phyloP scores from a whole-genome alignment of 2,888 invertebrate genomes.

The Lasioglossum morio region DNA sequence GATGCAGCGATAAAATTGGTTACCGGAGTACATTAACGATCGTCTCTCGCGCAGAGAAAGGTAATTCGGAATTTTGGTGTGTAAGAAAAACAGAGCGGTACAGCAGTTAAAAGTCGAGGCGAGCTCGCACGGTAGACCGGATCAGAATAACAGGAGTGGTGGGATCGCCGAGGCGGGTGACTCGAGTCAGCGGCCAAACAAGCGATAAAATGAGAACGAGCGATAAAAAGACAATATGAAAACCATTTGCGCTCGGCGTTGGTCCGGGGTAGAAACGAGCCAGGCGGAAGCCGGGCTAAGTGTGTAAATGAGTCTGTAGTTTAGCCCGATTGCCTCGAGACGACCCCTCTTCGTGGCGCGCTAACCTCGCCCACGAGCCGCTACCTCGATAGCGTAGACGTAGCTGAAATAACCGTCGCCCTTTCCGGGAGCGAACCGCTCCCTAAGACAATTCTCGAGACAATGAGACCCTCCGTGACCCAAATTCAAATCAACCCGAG shows the following conservation, averaged over 20 bases:
- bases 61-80: background rate
- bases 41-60: background rate
- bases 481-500: conserved; percentile 68
- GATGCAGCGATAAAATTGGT: background rate
- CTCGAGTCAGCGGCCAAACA: conserved; percentile 78
- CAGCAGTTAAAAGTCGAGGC: background rate
- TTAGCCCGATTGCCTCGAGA: conserved; percentile 82
- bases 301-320: conserved; percentile 84
- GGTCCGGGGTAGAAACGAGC: conserved; percentile 74
- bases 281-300: conserved; percentile 77
- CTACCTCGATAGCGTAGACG: conserved; percentile 63
- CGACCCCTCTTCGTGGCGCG: conserved; percentile 78
- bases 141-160: conserved; percentile 36
- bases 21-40: background rate
- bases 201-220: conserved; percentile 84
- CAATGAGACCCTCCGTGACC: conserved; percentile 66
- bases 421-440: conserved; percentile 60
- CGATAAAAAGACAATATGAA: conserved; percentile 85
- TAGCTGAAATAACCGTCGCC: conserved; percentile 68
- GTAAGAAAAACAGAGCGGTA: background rate
- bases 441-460: conserved; percentile 69
- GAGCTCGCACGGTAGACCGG: conserved; percentile 15
- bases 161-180: conserved; percentile 40
- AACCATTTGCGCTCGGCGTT: conserved; percentile 79
- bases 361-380: conserved; percentile 71